These are phyloP conservation scores for Synergus japonicus DNA, from an alignment of 2,888 invertebrate species.

Conservation along the genomic window DNA sequence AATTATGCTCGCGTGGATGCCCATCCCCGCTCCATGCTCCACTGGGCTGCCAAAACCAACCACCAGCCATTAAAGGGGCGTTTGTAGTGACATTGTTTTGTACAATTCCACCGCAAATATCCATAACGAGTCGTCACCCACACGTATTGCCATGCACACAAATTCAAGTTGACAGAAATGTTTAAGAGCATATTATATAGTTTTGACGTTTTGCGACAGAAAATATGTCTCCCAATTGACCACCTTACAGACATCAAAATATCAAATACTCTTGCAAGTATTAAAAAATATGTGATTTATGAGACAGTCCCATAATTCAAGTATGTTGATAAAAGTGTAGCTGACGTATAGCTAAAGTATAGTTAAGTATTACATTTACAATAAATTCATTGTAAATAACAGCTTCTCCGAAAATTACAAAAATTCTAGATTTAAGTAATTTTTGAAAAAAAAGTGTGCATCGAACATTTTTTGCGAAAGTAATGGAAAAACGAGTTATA, in stretches of 20 bases:
- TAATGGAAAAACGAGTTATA: too few species aligned
- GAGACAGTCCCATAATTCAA: too few species aligned
- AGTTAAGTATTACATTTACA: too few species aligned
- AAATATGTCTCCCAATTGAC: constrained; percentile 75
- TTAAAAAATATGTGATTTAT: too few species aligned
- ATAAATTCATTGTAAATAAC: too few species aligned
- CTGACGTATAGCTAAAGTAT: too few species aligned
- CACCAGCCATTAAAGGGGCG: constrained; percentile 78
- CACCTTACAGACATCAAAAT: constrained; percentile 19
- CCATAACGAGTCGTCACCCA: constrained; percentile 65
- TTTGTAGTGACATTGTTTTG: constrained; percentile 65
- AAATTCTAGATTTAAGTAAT: too few species aligned
- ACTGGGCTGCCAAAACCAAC: constrained; percentile 78
- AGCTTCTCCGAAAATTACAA: too few species aligned
- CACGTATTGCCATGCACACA: constrained; percentile 55
- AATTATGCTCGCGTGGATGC: constrained; percentile 77
- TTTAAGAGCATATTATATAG: not conserved
- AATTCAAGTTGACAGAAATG: not conserved
- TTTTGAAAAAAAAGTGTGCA: too few species aligned
- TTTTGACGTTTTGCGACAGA: constrained; percentile 64
- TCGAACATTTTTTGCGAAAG: too few species aligned
- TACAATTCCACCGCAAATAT: constrained; percentile 57
- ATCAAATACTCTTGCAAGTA: too few species aligned
- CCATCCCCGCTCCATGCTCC: constrained; percentile 79
- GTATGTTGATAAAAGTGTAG: too few species aligned